Percentiles rank a stretch among this genome's conserved stretches.
Conservation (phyloP, 2,113 vertebrate species). For the Circaetus cinerascens region DNA sequence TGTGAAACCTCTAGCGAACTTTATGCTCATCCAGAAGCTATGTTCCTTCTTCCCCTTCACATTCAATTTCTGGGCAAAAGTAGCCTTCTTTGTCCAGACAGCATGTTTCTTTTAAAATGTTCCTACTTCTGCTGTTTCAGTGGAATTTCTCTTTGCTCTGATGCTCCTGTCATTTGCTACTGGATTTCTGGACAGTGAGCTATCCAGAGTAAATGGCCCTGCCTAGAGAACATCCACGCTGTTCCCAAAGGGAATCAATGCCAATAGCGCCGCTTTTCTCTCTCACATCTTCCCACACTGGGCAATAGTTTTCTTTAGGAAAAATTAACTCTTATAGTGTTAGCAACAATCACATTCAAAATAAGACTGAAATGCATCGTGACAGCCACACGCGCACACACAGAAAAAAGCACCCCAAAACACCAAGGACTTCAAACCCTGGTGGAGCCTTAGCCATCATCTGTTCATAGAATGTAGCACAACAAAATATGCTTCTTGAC, state of each 20-base stretch:
- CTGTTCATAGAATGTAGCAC: not conserved
- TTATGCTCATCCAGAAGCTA: not conserved
- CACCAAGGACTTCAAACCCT: not conserved
- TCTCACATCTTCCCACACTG: not conserved
- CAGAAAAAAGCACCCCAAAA: not conserved
- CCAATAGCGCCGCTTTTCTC: not conserved
- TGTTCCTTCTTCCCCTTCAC: not conserved
- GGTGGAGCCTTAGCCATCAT: not conserved
- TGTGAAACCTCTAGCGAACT: not conserved
- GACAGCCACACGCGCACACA: accelerated
- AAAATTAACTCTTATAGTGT: not conserved
- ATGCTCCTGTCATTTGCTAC: not conserved
- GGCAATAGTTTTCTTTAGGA: not conserved
- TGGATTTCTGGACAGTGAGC: not conserved
- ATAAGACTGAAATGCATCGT: not conserved
- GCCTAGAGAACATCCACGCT: not conserved
- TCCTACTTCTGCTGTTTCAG: not conserved
- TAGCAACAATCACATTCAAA: not conserved
- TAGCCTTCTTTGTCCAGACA: not conserved
- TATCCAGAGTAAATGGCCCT: not conserved
- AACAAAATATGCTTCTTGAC: not conserved
- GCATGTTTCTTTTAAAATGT: not conserved
- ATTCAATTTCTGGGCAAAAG: not conserved
- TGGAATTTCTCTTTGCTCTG: not conserved
- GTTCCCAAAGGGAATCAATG: not conserved